Evolutionary conservation across 2,888 invertebrate species (phyloP).

Genomic region (Teinopalpus imperialis): DNA sequence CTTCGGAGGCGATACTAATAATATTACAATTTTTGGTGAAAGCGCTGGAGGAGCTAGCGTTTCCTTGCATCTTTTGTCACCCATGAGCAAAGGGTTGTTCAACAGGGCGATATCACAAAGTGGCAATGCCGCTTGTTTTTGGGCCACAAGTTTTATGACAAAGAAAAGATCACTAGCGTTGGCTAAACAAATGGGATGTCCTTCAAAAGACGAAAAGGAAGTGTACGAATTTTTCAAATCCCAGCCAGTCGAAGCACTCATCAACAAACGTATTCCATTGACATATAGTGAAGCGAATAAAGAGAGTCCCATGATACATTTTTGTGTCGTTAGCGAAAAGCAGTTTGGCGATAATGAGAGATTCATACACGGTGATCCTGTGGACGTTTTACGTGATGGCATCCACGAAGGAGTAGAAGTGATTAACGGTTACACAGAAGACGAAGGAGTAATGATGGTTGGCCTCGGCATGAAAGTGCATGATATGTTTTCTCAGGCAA

Average conservation of each 20-base stretch:
- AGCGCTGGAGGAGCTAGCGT: conserved; percentile 63
- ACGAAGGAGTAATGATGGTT: conserved; percentile 80
- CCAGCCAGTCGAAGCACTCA: conserved; percentile 42
- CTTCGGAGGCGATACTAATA: conserved; percentile 65
- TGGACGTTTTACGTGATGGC: conserved; percentile 63
- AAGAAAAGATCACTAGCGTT: conserved; percentile 63
- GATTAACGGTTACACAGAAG: conserved; percentile 85
- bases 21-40: conserved; percentile 70
- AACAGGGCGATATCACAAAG: conserved; percentile 84
- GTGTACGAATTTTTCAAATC: conserved; percentile 51
- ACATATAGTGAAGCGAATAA: conserved; percentile 29
- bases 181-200: conserved; percentile 47
- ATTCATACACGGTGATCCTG: conserved; percentile 43
- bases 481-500: conserved; percentile 29
- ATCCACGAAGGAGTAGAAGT: conserved; percentile 80
- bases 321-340: conserved; percentile 42
- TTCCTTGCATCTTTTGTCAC: conserved; percentile 59
- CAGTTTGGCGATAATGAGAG: conserved; percentile 41
- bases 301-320: conserved; percentile 25
- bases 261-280: conserved; percentile 36
- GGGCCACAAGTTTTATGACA: conserved; percentile 70
- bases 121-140: conserved; percentile 82
- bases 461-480: conserved; percentile 23
- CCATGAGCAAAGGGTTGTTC: conserved; percentile 65
- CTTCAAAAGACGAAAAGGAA: conserved; percentile 48